Evolutionary conservation across 2,888 invertebrate genomes (phyloP).

Genomic region (Quadriops clusia): DNA sequence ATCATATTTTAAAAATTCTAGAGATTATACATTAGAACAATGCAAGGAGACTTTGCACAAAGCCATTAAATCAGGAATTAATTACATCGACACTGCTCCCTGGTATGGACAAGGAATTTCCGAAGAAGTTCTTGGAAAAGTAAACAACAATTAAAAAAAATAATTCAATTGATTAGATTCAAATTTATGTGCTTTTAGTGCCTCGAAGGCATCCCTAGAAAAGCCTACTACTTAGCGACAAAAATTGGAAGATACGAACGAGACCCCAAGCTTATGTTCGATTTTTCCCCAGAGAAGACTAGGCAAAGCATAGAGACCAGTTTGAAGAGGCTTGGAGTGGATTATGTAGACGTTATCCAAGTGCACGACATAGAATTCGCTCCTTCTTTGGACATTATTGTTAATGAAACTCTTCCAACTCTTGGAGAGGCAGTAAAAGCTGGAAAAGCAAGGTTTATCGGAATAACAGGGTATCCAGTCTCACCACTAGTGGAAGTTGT

Average conservation of each 20-base stretch:
- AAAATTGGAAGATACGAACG: conserved; percentile 80
- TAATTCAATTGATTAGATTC: conserved; percentile 21
- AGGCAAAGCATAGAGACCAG: conserved; percentile 64
- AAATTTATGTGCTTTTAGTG: no score
- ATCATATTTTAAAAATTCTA: no score
- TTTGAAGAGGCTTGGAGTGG: conserved; percentile 56
- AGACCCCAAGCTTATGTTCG: conserved; percentile 64
- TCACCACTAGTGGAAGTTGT: conserved; percentile 62
- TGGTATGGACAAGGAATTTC: conserved; percentile 87
- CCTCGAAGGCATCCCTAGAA: conserved; percentile 62
- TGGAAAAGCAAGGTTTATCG: conserved; percentile 67
- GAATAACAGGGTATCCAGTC: conserved; percentile 79
- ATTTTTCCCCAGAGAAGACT: conserved; percentile 70
- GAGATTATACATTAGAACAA: conserved; percentile 51
- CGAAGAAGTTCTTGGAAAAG: conserved; percentile 71
- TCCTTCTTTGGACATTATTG: conserved; percentile 55
- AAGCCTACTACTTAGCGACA: conserved; percentile 79
- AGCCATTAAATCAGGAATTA: conserved; percentile 68
- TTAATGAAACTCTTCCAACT: conserved; percentile 79
- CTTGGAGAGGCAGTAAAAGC: conserved; percentile 60
- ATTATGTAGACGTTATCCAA: conserved; percentile 83
- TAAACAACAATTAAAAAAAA: conserved; percentile 23
- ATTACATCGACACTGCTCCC: conserved; percentile 86
- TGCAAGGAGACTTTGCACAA: conserved; percentile 56
- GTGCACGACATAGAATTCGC: conserved; percentile 92